Evolutionary conservation across 2,797 vertebrate genomes (phyloP), one percentile per base, ranked within the genome.

Genomic region (Rhinella marina): DNA sequence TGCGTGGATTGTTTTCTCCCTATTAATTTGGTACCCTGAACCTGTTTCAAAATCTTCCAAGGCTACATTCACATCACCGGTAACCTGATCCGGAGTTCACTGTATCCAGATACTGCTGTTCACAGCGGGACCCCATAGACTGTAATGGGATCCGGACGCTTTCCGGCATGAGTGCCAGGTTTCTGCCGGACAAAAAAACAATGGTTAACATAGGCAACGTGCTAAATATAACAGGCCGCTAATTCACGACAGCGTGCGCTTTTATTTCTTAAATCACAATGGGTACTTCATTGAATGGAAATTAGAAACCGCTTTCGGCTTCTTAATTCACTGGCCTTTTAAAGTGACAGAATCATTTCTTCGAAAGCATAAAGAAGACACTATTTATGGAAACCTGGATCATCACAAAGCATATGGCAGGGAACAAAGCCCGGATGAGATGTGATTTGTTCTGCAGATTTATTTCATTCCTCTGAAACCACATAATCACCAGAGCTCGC

Each of bases 361-460:
- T 52, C 13, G n/a, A 82, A 70, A 82, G 80, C 64, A 54, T 27
- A 27, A 70, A 56, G 27, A 25, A 54, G 68, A 82, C 8, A 13
- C n/a, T 54, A 68, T 52, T 82, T 82, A 17, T 68, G 62, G 62
- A 82, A 68, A 82, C 62, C 21, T 5, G 68, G 62, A 82, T 82
- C 62, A 82, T 29, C 50, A 54, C 64, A 70, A 21, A 56, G 56
- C 81, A 75, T 84, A 75, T 48, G 54, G 54, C 52, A 57, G 27
- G 68, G 50, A 61, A 73, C 19, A 73, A 59, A 75, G 56, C 27
- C 82, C 41, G 68, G 52, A 25, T 84, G 82, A 75, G 52, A 75
- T 75, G 48, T 75, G 82, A 75, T 84, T 84, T 59, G 70, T 84
- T 75, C 82, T 41, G 70, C 82, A 75, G 82, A 57, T n/a, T 84